These are phyloP conservation scores for Trichechus manatus DNA, from an alignment of 2,113 vertebrate genomes.

Conservation along the genomic window DNA sequence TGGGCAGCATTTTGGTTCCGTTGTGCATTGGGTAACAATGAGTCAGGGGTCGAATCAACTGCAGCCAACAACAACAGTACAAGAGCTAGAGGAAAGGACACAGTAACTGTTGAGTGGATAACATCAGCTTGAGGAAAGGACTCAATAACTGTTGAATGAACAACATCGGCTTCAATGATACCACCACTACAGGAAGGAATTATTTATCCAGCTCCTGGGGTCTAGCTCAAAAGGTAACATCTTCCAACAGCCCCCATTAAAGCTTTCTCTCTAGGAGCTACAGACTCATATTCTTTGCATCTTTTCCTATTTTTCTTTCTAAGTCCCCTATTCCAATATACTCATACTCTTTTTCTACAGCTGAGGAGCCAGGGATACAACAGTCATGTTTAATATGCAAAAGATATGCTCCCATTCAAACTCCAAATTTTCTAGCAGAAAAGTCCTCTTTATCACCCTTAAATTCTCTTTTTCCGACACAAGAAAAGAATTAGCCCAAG, in stretches of 20 bases:
- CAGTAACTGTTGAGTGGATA: background rate
- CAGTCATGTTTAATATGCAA: background rate
- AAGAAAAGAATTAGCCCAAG: no score
- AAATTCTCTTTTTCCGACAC: background rate
- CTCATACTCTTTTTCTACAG: background rate
- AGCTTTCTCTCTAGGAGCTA: background rate
- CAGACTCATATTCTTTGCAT: background rate
- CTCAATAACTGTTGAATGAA: slow-evolving; percentile 21
- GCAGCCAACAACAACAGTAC: no score
- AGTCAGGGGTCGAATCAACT: no score
- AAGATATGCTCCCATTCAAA: background rate
- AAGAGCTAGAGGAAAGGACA: background rate
- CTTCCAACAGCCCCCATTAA: background rate
- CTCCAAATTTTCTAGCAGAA: slow-evolving; percentile 12
- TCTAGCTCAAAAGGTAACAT: background rate
- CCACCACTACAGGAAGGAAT: background rate
- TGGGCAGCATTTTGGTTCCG: no score
- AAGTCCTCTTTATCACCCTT: background rate
- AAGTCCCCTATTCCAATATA: background rate
- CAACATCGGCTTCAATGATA: background rate
- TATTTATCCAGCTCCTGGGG: background rate
- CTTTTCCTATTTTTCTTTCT: background rate
- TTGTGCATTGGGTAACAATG: no score
- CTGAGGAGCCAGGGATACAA: background rate
- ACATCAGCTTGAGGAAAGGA: background rate